Base-by-base conservation (phyloP, 1,140 invertebrate species). In the Muscidifurax raptorellus region DNA sequence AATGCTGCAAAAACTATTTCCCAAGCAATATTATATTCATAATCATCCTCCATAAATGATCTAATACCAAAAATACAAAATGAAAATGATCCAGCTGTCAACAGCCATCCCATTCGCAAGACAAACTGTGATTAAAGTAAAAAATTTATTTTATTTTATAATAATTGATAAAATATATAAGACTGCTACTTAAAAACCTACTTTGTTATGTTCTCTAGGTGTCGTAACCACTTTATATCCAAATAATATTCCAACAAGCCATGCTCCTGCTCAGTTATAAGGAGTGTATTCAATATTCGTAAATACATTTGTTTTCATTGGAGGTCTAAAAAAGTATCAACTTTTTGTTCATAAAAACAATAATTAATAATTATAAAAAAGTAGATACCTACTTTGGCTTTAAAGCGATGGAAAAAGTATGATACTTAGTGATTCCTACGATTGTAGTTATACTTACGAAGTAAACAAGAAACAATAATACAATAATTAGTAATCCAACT, bases 1-100 rank as follows among this genome's bases (percentile, higher is more conserved):
- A 91, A 84, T 27, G 89, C 86, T 40, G 89, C 89, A 85, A 93
- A 94, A 18, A 93, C 81, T 9, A 88, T 87, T 32, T 88, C 88
- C 72, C 86, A 83, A 1, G 81, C 12, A 64, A 44, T 1, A 77
- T 77, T 77, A 25, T 77, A 77, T 13, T 27, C 44, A 28, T 77
- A 77, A 28, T 77, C 44, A 27, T 22, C 15, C 13, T 77, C 44
- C n/a, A 28, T 6, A 30, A 77, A 77, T 27, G 18, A 27, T 52
- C 75, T 59, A 3, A 3, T 52, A 10, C 75, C 75, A 77, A 28
- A 77, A 52, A 27, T 30, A 5, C 40, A 47, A 52, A 77, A 77
- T 2, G n/a, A 12, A 59, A 77, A 77, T 2, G 40, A 22, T 15
- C 13, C 40, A 47, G 28, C 27, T 9, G 75, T 27, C 6, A 27